A percentile compares a stretch with the other conserved stretches of the same genome.
Evolutionary conservation across 2,797 vertebrate genomes (phyloP).

Genomic region (Lutjanus argentimaculatus): DNA sequence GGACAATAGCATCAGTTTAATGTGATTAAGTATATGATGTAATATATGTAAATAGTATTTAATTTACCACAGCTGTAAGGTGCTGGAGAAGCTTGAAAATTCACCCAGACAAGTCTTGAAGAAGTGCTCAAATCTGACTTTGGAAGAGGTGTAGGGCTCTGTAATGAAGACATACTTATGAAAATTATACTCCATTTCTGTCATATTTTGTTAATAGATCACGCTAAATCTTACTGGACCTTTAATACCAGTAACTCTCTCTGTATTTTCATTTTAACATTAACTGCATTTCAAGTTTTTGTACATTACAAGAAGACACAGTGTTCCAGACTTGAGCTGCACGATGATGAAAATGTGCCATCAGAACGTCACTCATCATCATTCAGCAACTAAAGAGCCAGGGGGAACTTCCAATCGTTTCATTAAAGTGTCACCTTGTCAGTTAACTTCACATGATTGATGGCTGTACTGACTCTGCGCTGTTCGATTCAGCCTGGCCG

Average conservation of each 20-base stretch:
- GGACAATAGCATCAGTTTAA: too few relatives aligned
- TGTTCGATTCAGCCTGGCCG: constrained; percentile 26
- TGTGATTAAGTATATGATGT: too few relatives aligned
- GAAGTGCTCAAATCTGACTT: too few relatives aligned
- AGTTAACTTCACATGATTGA: constrained; percentile 65
- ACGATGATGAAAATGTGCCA: constrained; percentile 26
- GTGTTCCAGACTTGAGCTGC: constrained; percentile 17
- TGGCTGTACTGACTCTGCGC: constrained; percentile 47
- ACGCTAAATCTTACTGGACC: too few relatives aligned
- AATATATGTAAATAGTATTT: neutral
- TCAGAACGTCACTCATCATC: constrained; percentile 45
- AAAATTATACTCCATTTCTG: too few relatives aligned
- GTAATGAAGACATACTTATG: too few relatives aligned
- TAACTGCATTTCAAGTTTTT: constrained; percentile 6
- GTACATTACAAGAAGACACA: neutral
- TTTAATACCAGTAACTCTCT: too few relatives aligned
- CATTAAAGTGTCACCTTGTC: constrained; percentile 69
- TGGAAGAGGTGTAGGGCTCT: too few relatives aligned
- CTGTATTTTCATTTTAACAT: neutral
- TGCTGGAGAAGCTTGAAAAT: too few relatives aligned
- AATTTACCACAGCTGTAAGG: too few relatives aligned
- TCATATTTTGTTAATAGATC: too few relatives aligned
- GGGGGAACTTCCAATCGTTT: constrained; percentile 30
- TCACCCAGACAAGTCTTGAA: too few relatives aligned
- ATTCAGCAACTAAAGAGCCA: constrained; percentile 37